These are phyloP conservation scores for Myrmecophaga tridactyla DNA, from an alignment of 2,113 vertebrate species.

Conservation along the genomic window DNA sequence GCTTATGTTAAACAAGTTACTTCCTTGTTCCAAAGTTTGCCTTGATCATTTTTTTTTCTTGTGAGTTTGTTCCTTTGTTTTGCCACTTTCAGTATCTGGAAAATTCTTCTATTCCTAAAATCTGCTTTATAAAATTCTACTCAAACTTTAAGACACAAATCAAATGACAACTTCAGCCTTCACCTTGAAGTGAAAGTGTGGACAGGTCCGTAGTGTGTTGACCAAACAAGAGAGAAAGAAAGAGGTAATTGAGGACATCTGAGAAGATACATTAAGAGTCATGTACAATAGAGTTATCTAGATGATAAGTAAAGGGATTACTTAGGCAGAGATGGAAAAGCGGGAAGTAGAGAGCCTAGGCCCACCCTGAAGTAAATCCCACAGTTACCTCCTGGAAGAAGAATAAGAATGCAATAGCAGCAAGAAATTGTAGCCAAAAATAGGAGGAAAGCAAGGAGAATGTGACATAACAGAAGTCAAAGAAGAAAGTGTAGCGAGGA, in stretches of 20 bases:
- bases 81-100: background rate
- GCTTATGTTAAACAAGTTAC: background rate
- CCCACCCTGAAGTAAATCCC: background rate
- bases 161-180: background rate
- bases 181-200: background rate
- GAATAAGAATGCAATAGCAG: background rate
- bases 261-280: background rate
- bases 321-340: background rate
- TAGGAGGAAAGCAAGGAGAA: background rate
- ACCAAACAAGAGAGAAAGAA: background rate
- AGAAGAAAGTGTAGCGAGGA: background rate
- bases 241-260: background rate
- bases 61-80: background rate
- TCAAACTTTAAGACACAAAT: background rate
- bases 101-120: background rate
- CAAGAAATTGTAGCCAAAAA: background rate
- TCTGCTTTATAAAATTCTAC: background rate
- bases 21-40: background rate
- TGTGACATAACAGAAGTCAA: background rate
- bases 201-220: background rate
- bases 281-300: background rate
- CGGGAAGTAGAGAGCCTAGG: background rate
- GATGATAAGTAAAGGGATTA: background rate
- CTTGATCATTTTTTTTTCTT: background rate
- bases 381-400: background rate